Percentiles rank a stretch among this genome's conserved stretches.
Conservation (phyloP, 2,797 vertebrate species). For the Epinephelus malabaricus region DNA sequence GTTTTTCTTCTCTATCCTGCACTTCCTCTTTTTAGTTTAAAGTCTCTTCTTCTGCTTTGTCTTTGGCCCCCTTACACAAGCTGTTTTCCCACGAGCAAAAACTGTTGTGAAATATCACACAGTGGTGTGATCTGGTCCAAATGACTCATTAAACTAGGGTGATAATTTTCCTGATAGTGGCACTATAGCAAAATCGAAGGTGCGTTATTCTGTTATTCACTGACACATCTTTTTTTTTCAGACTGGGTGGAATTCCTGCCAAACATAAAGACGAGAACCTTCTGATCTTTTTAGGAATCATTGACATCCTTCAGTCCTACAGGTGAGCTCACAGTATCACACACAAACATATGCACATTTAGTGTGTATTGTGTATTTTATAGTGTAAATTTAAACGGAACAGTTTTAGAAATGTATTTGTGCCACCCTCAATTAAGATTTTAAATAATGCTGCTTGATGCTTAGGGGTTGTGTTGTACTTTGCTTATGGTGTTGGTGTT, state of each 20-base stretch:
- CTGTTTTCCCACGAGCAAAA: not conserved
- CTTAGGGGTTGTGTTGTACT: too few species aligned
- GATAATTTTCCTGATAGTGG: not conserved
- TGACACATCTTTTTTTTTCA: slow-evolving; percentile 65
- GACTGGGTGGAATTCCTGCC: slow-evolving; percentile 96
- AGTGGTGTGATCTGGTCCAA: not conserved
- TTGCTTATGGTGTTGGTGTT: too few species aligned
- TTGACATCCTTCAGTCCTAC: slow-evolving; percentile 97
- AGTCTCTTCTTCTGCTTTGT: slow-evolving; percentile 1
- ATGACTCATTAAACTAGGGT: too few species aligned
- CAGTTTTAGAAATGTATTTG: too few species aligned
- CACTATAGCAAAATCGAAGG: not conserved
- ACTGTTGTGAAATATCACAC: not conserved
- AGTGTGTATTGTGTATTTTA: too few species aligned
- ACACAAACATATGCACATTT: not conserved
- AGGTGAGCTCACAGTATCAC: slow-evolving; percentile 80
- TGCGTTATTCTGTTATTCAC: not conserved
- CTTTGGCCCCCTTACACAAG: slow-evolving; percentile 7
- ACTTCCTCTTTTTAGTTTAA: not conserved
- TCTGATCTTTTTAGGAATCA: slow-evolving; percentile 96
- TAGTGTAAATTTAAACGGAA: too few species aligned
- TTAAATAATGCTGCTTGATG: too few species aligned
- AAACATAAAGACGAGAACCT: slow-evolving; percentile 94
- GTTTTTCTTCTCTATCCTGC: not conserved
- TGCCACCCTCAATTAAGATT: too few species aligned